Conservation (phyloP, 1,140 invertebrate genomes). For the Bursaphelenchus mucronatus region DNA sequence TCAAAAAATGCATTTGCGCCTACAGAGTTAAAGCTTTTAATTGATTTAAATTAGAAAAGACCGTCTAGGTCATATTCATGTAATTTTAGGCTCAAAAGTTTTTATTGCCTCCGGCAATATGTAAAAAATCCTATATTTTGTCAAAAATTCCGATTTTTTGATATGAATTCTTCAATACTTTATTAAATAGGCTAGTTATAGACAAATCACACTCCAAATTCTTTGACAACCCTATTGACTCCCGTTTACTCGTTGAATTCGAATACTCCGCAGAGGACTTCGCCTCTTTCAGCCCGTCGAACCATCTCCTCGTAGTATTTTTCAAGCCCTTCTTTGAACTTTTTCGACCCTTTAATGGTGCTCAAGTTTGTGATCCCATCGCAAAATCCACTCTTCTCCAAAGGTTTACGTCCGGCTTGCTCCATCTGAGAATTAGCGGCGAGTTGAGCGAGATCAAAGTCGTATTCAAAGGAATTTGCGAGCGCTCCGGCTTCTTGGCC, state of each 20-base stretch:
- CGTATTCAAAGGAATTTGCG: constrained; percentile 26
- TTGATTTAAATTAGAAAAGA: no score
- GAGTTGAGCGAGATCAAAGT: constrained; percentile 13
- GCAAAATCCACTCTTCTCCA: constrained; percentile 4
- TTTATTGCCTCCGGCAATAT: no score
- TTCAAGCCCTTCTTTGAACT: constrained; percentile 2
- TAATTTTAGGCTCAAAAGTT: no score
- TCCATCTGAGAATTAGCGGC: constrained; percentile 22
- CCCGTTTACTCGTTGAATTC: not conserved
- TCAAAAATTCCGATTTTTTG: constrained; percentile 2
- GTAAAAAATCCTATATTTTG: not conserved
- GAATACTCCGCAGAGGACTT: not conserved
- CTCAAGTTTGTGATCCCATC: constrained; percentile 20
- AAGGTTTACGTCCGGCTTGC: constrained; percentile 10
- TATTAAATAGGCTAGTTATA: not conserved
- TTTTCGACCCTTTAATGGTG: constrained; percentile 10
- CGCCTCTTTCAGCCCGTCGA: not conserved
- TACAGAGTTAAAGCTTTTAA: no score
- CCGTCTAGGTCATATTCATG: no score
- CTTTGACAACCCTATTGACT: not conserved
- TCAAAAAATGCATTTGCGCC: no score
- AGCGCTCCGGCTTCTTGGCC: no score
- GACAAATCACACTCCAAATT: not conserved
- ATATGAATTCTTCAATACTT: not conserved
- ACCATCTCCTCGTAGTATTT: not conserved